phyloP scores from a whole-genome alignment of 2,113 vertebrate genomes.

The Holacanthus passer region DNA sequence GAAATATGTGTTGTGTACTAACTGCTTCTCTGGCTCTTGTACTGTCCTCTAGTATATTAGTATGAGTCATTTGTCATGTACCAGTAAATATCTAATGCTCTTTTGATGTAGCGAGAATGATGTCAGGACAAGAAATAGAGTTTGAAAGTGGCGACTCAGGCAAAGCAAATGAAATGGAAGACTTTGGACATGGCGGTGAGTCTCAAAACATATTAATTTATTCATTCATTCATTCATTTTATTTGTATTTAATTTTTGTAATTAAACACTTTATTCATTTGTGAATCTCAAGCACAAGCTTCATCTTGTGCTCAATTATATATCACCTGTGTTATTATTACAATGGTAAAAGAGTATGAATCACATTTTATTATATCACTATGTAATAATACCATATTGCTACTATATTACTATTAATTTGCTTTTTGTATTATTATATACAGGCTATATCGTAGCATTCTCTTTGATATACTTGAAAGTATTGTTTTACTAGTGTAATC shows the following conservation, averaged over 20 bases:
- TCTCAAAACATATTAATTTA: not conserved
- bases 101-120: conserved; percentile 32
- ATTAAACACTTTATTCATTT: not conserved
- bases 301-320: not conserved
- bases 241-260: not conserved
- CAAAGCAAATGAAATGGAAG: conserved; percentile 35
- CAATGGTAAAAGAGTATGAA: not conserved
- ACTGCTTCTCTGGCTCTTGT: not conserved
- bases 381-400: not conserved
- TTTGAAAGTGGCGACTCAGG: conserved; percentile 59
- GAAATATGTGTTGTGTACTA: not conserved
- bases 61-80: not conserved
- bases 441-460: not conserved
- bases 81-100: not conserved
- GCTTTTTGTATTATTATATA: not conserved
- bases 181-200: conserved; percentile 35
- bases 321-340: too few relatives aligned
- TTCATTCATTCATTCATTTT: not conserved
- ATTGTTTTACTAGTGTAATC: not conserved
- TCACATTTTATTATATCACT: not conserved
- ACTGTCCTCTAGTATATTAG: not conserved
- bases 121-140: not conserved
- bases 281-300: not conserved
- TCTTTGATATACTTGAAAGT: not conserved
- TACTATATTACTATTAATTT: not conserved